phyloP scores from a whole-genome alignment of 2,797 vertebrate genomes.

The Chelon labrosus region DNA sequence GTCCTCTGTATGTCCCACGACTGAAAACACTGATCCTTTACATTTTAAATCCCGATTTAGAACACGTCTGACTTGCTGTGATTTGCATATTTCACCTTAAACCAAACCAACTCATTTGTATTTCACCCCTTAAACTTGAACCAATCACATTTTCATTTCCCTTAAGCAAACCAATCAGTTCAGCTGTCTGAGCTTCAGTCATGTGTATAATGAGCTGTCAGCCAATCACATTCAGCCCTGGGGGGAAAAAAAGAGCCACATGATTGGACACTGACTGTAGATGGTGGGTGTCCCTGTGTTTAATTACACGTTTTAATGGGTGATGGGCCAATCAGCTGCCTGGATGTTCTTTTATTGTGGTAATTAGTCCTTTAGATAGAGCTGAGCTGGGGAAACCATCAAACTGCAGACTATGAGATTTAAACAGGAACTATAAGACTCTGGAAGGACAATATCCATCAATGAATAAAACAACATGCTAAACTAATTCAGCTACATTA shows the following conservation, averaged over 20 bases:
- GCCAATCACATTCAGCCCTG: slow-evolving; percentile 59
- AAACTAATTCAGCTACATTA: too few relatives aligned
- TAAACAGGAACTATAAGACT: too few relatives aligned
- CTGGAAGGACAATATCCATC: too few relatives aligned
- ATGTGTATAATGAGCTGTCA: slow-evolving; percentile 62
- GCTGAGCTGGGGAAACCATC: too few relatives aligned
- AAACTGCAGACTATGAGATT: too few relatives aligned
- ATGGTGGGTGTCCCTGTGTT: background rate
- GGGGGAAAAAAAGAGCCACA: background rate
- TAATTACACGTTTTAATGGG: background rate
- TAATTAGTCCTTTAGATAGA: background rate
- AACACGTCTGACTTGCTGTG: background rate
- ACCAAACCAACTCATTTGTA: slow-evolving; percentile 37
- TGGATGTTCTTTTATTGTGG: background rate
- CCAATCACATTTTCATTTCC: slow-evolving; percentile 50
- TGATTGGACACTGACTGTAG: slow-evolving; percentile 44
- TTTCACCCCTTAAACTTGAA: slow-evolving; percentile 42
- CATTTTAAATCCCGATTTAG: background rate
- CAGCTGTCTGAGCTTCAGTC: slow-evolving; percentile 37
- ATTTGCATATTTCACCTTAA: slow-evolving; percentile 27
- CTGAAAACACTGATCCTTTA: background rate
- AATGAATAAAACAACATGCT: too few relatives aligned
- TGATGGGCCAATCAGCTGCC: background rate
- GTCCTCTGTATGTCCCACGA: too few relatives aligned
- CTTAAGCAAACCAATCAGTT: slow-evolving; percentile 64